Conservation (phyloP, 2,888 invertebrate genomes). For the Ochropacha duplaris region DNA sequence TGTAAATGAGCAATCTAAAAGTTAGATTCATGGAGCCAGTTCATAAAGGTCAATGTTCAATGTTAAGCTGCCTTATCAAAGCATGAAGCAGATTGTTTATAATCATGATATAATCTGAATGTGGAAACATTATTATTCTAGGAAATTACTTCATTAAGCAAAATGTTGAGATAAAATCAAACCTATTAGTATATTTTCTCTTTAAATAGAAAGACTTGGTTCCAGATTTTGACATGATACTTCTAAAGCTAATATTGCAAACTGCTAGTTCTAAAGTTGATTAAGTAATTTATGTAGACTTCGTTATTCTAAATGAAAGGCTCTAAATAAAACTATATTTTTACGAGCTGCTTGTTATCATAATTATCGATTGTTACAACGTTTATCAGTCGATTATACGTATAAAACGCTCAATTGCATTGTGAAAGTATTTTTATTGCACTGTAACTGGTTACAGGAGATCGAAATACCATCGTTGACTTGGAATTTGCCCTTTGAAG, state of each 20-base stretch:
- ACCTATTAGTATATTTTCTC: no score
- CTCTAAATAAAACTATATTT: neutral
- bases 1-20: neutral
- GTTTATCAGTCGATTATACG: neutral
- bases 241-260: no score
- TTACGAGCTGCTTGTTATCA: neutral
- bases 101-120: neutral
- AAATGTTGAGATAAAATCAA: neutral
- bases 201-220: no score
- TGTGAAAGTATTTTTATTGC: neutral
- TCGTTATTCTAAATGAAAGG: no score
- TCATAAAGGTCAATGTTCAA: conserved; percentile 1
- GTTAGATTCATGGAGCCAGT: neutral
- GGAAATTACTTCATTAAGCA: neutral
- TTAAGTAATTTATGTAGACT: no score
- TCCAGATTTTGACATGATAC: no score
- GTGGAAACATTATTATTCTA: neutral
- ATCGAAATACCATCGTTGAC: neutral
- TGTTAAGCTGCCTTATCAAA: neutral
- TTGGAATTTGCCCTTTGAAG: neutral
- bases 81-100: neutral
- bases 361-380: conserved; percentile 1
- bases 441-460: neutral
- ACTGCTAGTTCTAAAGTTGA: no score
- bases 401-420: conserved; percentile 1